Evolutionary conservation across 2,888 invertebrate species (phyloP).

Genomic region (Acrobasis consociella): DNA sequence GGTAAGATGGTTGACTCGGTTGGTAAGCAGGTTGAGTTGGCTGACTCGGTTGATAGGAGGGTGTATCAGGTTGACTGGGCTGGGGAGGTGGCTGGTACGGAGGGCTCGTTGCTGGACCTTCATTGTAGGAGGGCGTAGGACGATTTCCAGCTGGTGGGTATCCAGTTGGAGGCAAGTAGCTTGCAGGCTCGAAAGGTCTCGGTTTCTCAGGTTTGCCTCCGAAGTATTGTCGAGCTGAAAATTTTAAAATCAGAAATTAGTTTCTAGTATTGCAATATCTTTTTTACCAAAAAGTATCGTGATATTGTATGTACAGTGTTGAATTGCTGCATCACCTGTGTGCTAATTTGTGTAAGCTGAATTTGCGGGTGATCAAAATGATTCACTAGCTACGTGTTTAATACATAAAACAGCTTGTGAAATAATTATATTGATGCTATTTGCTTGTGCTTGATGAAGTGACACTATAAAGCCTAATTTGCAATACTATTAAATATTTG

Average conservation of each 20-base stretch:
- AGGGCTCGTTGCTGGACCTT: slow-evolving; percentile 54
- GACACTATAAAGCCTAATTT: too few relatives aligned
- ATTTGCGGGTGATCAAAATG: neutral
- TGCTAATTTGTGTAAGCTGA: neutral
- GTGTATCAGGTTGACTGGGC: slow-evolving; percentile 41
- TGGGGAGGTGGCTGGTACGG: slow-evolving; percentile 38
- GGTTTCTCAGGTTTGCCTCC: slow-evolving; percentile 86
- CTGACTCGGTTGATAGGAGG: slow-evolving; percentile 41
- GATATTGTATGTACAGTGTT: slow-evolving; percentile 1
- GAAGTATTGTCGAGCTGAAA: slow-evolving; percentile 86
- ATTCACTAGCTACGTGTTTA: neutral
- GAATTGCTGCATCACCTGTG: neutral
- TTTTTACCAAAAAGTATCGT: neutral
- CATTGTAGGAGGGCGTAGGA: slow-evolving; percentile 68
- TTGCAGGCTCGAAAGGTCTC: slow-evolving; percentile 85
- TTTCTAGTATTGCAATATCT: neutral
- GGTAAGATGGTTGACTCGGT: slow-evolving; percentile 39
- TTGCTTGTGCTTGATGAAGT: too few relatives aligned
- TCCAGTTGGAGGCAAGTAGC: slow-evolving; percentile 68
- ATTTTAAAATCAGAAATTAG: neutral
- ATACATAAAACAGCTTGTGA: neutral
- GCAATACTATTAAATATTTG: too few relatives aligned
- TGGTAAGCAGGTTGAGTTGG: slow-evolving; percentile 41
- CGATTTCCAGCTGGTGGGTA: slow-evolving; percentile 68
- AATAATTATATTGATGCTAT: too few relatives aligned